Percentiles rank a stretch among this genome's conserved stretches.
phyloP scores from a whole-genome alignment of 2,113 vertebrate genomes.

The Cebus imitator region DNA sequence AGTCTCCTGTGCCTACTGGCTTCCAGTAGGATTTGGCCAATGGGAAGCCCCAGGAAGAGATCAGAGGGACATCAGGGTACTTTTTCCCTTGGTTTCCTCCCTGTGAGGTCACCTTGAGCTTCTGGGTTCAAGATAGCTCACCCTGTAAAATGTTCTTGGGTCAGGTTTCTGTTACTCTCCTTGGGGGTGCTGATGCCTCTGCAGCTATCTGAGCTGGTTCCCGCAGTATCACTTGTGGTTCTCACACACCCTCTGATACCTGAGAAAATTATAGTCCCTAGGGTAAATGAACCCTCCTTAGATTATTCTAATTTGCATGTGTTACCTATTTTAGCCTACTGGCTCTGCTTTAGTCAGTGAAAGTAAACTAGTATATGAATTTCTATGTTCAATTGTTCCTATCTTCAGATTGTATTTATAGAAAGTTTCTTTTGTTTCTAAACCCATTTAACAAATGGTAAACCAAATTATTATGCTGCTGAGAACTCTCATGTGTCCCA shows the following conservation, averaged over 20 bases:
- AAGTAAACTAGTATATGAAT: background rate
- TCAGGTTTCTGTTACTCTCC: background rate
- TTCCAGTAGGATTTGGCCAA: background rate
- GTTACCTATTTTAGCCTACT: background rate
- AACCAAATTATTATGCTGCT: background rate
- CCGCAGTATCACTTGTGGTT: background rate
- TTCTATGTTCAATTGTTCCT: slow-evolving; percentile 20
- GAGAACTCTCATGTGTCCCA: background rate
- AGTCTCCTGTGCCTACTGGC: background rate
- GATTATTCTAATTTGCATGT: background rate
- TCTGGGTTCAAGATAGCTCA: background rate
- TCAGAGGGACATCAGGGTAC: background rate
- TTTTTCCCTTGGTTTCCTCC: background rate
- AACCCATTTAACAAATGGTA: slow-evolving; percentile 32
- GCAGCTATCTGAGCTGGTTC: background rate
- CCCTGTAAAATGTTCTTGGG: background rate
- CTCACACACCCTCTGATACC: background rate
- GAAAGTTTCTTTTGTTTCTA: slow-evolving; percentile 13
- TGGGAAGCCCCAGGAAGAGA: background rate
- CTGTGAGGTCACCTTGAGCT: background rate
- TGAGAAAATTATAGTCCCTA: background rate
- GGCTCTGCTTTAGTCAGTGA: background rate
- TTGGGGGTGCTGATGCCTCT: background rate
- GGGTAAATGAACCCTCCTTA: background rate
- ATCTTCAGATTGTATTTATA: slow-evolving; percentile 14